These are phyloP conservation scores for Glossophaga mutica DNA, from an alignment of 2,797 vertebrate genomes.

Conservation along the genomic window DNA sequence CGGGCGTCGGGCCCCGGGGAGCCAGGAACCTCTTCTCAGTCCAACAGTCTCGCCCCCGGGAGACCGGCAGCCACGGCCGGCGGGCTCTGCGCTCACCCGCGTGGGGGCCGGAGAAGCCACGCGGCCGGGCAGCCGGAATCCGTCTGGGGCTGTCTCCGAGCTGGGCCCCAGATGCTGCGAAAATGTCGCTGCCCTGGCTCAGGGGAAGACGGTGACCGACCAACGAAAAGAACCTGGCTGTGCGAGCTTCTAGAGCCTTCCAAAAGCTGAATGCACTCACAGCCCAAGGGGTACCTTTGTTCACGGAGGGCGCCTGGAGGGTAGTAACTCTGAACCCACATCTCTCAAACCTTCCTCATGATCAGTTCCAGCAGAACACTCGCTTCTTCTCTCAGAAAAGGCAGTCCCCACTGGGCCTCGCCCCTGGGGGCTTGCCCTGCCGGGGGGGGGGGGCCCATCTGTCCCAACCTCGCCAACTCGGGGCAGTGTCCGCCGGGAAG, in stretches of 20 bases:
- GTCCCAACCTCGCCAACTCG: not conserved
- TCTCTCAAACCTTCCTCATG: not conserved
- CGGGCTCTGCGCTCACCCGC: slow-evolving; percentile 5
- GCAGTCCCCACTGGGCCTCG: not conserved
- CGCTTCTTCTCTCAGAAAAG: not conserved
- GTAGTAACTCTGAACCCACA: not conserved
- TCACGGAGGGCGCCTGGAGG: not conserved
- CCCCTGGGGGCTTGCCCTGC: not conserved
- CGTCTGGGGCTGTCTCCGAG: not conserved
- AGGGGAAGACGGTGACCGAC: not conserved
- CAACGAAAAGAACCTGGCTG: not conserved
- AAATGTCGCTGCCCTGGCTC: not conserved
- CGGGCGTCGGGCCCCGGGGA: not conserved
- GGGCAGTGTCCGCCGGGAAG: too few species aligned
- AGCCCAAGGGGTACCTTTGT: not conserved
- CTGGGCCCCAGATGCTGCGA: not conserved
- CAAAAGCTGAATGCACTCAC: not conserved
- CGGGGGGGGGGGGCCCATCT: too few species aligned
- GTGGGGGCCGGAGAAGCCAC: not conserved
- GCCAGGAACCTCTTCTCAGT: slow-evolving; percentile 57
- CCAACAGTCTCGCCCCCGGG: slow-evolving; percentile 35
- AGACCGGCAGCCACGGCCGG: slow-evolving; percentile 36
- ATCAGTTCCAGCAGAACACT: not conserved
- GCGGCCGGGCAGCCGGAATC: not conserved
- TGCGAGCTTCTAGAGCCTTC: slow-evolving; percentile 44